These are phyloP conservation scores for Dasypus novemcinctus DNA, from an alignment of 2,113 vertebrate genomes.

Conservation along the genomic window DNA sequence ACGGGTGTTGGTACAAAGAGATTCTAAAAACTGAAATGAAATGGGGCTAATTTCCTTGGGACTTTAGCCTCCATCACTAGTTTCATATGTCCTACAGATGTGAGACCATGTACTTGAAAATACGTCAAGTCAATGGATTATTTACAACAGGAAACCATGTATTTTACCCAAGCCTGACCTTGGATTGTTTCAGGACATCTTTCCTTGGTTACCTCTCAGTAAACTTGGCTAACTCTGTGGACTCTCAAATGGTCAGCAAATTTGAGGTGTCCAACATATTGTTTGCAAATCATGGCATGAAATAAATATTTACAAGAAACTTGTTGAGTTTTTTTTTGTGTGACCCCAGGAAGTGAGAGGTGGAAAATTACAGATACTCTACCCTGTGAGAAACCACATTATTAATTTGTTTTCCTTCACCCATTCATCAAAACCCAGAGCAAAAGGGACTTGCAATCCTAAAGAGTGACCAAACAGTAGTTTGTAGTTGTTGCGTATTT, in stretches of 20 bases:
- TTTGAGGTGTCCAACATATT: not conserved
- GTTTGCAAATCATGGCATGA: not conserved
- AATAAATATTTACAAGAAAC: slow-evolving; percentile 18
- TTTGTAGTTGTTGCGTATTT: not conserved
- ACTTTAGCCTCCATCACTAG: not conserved
- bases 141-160: not conserved
- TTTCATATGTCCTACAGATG: slow-evolving; percentile 24
- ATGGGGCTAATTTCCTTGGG: not conserved
- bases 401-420: not conserved
- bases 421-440: not conserved
- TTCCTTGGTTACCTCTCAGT: not conserved
- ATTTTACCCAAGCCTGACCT: not conserved
- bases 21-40: slow-evolving; percentile 15
- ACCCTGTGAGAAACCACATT: not conserved
- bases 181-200: not conserved
- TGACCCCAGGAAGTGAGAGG: not conserved
- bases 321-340: not conserved
- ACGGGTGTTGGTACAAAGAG: not conserved
- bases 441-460: not conserved
- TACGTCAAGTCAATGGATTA: not conserved
- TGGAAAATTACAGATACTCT: not conserved
- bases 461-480: not conserved
- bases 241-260: not conserved
- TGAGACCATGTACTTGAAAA: slow-evolving; percentile 2
- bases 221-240: not conserved